Base-by-base conservation (phyloP, 1,140 invertebrate genomes). In the Drosophila setifemur region DNA sequence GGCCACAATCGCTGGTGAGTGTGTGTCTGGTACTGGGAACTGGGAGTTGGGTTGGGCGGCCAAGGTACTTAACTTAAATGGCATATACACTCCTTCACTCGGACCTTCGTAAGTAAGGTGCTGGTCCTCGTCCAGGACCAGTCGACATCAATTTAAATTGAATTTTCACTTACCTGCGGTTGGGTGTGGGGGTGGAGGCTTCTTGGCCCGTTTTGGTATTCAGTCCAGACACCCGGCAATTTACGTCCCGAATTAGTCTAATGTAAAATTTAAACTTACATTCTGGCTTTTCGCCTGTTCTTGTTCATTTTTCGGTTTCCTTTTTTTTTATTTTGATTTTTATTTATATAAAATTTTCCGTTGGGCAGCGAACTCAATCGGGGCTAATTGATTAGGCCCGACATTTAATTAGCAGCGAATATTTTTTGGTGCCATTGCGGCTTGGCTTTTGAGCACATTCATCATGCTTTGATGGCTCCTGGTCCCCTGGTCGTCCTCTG, bases 121-220 rank as follows among this genome's bases (percentile, higher is more conserved):
- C n/a, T n/a, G n/a, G n/a, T n/a, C n/a, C n/a, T 49, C 63, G 49
- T 40, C 49, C 37, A 9, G 55, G 42, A n/a, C 37, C 74, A 71
- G 78, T 83, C 77, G 77, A 79, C 83, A 82, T 88, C 83, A 88
- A 88, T 88, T 88, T 88, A 88, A 88, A 88, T 88, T 88, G 83
- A 88, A 88, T 88, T 88, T 88, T 83, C 83, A 88, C 83, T 86
- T 86, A 83, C 81, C 68, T 49, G 39, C 39, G 72, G 70, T 14
- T 37, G 12, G 33, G 33, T 8, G 37, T 37, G 23, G 26, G 31
- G 39, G n/a, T 40, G 14, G 33, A 31, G 7, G 12, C 16, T 25
- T 26, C 54, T 45, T 28, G 18, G 21, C n/a, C 11, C 31, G 44
- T 37, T 68, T 87, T 87, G 52, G 82, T 82, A 88, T 87, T 63